phyloP scores from a whole-genome alignment of 2,888 invertebrate species.

The Eilema sororculum region DNA sequence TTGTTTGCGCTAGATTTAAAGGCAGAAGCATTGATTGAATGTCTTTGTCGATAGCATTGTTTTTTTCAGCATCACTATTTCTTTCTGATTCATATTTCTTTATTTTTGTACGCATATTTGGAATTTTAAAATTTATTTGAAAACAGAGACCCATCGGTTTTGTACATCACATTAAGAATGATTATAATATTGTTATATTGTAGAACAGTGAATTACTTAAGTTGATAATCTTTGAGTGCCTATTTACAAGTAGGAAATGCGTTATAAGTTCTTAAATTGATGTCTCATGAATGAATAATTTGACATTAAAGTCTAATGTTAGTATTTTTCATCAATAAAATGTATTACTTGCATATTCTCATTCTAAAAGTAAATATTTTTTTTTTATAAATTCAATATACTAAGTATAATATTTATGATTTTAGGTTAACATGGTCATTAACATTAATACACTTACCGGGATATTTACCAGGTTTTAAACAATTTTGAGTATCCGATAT shows the following conservation, averaged over 20 bases:
- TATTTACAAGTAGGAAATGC: neutral
- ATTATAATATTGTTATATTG: no score
- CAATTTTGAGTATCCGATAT: no score
- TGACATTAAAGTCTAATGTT: no score
- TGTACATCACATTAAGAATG: neutral
- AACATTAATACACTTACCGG: no score
- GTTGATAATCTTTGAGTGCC: neutral
- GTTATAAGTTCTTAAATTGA: no score
- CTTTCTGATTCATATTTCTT: neutral
- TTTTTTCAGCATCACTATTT: constrained; percentile 8
- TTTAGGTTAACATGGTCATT: no score
- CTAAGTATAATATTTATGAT: no score
- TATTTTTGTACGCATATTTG: neutral
- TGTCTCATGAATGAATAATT: neutral
- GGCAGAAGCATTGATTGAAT: constrained; percentile 34
- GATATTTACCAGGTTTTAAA: no score
- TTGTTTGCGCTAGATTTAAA: constrained; percentile 28
- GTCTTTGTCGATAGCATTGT: constrained; percentile 27
- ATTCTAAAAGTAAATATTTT: no score
- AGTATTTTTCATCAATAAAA: no score
- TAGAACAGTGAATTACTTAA: neutral
- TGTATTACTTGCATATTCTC: no score
- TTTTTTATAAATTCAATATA: no score
- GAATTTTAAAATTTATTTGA: neutral
- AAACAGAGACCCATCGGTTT: neutral